phyloP scores from a whole-genome alignment of 2,888 invertebrate genomes.

The Magallana nippona region DNA sequence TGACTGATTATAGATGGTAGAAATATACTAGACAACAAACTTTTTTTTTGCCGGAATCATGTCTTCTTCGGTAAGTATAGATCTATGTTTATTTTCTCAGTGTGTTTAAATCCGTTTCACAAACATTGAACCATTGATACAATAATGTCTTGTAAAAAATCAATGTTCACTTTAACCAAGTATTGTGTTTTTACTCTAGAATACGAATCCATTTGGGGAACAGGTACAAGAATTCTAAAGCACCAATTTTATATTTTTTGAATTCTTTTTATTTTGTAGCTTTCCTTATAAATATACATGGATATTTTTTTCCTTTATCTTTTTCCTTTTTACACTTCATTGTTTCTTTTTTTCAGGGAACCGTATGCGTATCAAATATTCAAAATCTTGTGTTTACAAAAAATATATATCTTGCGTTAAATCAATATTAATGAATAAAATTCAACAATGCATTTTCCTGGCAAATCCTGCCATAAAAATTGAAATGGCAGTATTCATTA shows the following conservation, averaged over 20 bases:
- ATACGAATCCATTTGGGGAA: slow-evolving; percentile 27
- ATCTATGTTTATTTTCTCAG: neutral
- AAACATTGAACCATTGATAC: neutral
- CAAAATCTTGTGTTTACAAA: neutral
- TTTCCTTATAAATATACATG: neutral
- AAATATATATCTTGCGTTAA: too few species aligned
- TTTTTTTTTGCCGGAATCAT: neutral
- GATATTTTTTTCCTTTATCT: neutral
- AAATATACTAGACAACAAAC: too few species aligned
- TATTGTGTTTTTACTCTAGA: slow-evolving; percentile 11
- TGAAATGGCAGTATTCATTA: too few species aligned
- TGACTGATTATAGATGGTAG: neutral
- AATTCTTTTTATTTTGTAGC: neutral
- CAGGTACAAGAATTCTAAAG: slow-evolving; percentile 6
- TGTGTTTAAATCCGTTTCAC: neutral
- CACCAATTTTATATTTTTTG: neutral
- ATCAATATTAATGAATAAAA: too few species aligned
- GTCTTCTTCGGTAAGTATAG: slow-evolving; percentile 15
- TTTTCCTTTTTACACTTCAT: neutral
- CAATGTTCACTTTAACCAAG: neutral
- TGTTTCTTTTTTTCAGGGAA: neutral
- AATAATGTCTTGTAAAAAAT: neutral
- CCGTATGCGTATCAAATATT: neutral
- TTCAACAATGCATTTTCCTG: too few species aligned
- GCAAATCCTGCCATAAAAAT: too few species aligned